These are phyloP conservation scores for Chironomus tepperi DNA, from an alignment of 1,140 invertebrate species.

Conservation along the genomic window DNA sequence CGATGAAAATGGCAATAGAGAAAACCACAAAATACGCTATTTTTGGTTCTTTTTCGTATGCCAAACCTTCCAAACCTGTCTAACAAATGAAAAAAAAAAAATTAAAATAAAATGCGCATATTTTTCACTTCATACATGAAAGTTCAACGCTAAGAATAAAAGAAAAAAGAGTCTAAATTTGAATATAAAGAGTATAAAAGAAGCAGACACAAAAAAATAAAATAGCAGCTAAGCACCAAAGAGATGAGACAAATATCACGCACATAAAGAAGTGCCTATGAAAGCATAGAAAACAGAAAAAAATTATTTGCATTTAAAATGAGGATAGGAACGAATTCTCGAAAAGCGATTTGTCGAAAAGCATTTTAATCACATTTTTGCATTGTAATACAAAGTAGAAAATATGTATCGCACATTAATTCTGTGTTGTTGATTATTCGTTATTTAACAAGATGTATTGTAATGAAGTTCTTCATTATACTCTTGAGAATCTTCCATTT, in stretches of 20 bases:
- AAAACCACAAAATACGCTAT: too few relatives aligned
- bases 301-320: background rate
- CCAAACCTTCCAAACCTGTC: too few relatives aligned
- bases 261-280: background rate
- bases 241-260: slow-evolving; percentile 3
- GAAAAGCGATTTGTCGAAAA: slow-evolving; percentile 10
- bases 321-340: background rate
- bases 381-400: background rate
- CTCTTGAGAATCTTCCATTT: too few relatives aligned
- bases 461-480: too few relatives aligned
- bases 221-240: background rate
- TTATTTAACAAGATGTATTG: too few relatives aligned
- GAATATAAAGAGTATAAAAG: background rate
- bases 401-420: too few relatives aligned
- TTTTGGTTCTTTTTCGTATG: too few relatives aligned
- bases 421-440: too few relatives aligned
- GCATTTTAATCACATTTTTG: slow-evolving; percentile 2
- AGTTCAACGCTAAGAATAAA: background rate
- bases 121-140: background rate
- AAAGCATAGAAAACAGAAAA: background rate
- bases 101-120: too few relatives aligned
- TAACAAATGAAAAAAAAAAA: too few relatives aligned
- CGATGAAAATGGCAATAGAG: too few relatives aligned
- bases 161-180: background rate
- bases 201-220: background rate